Base-by-base conservation (phyloP, 2,797 vertebrate genomes). In the Distichodus sexfasciatus region DNA sequence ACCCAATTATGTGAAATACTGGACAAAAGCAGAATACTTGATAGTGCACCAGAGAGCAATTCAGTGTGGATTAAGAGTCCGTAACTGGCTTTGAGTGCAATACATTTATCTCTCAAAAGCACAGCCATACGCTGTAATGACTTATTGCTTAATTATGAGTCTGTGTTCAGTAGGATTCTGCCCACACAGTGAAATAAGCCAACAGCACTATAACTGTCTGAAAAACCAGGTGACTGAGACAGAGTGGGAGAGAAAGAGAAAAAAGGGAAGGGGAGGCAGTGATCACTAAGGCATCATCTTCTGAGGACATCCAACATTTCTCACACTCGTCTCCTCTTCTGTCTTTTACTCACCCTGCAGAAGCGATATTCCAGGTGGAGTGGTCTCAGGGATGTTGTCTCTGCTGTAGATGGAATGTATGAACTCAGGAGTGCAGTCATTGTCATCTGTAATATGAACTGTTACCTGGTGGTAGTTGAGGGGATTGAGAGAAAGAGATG, bases 341-440 rank as follows among this genome's bases (percentile, higher is more conserved):
- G 24, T 50, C 12, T 21, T 36, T 46, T 2, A 26, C 75, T 83
- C 77, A 95, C 95, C 94, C 88, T 94, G 93, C 63, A 96, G 83
- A 28, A 96, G 83, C 15, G 93, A 94, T 0, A 90, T 93, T 66
- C 94, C 93, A 0, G 93, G 66, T n/a, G 92, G 77, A 36, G 90
- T 80, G 65, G 83, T 91, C 87, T 96, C 95, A 0, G 90, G 90
- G 71, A 96, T 55, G 35, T 89, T 92, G 80, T 95, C 93, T 80
- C 90, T 85, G 78, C 87, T 95, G 85, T 96, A 96, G 83, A 95
- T 94, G 74, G 92, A 90, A 60, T 87, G 89, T 28, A 93, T 89
- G 85, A 96, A 96, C 82, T 95, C 95, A 0, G 95, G 95, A 1
- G 91, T 92, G 81, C 95, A 96, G 87, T 96, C 95, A 0, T 96